Percentiles rank a stretch among this genome's conserved stretches.
Evolutionary conservation across 1,140 invertebrate genomes (phyloP).

Genomic region (Pomacea maculata): DNA sequence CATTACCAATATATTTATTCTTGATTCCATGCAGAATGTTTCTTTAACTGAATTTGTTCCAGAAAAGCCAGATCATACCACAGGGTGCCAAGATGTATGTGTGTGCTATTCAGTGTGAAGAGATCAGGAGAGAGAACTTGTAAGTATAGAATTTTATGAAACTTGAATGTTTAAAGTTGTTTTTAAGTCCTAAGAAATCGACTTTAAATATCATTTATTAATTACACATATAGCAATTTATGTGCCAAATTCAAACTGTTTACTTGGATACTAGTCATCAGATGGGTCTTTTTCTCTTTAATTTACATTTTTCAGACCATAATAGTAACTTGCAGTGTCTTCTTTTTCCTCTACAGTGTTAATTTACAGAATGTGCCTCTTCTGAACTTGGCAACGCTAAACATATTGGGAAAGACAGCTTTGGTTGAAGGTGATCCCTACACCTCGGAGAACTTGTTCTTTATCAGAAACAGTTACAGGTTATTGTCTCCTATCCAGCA

Average conservation of each 20-base stretch:
- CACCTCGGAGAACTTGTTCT: slow-evolving; percentile 75
- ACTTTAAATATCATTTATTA: too few relatives aligned
- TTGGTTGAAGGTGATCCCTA: slow-evolving; percentile 68
- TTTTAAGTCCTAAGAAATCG: neutral
- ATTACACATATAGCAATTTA: neutral
- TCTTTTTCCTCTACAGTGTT: slow-evolving; percentile 30
- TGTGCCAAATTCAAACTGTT: neutral
- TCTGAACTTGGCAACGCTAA: slow-evolving; percentile 37
- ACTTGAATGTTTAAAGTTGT: neutral
- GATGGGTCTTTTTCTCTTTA: neutral
- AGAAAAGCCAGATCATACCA: slow-evolving; percentile 71
- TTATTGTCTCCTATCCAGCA: slow-evolving; percentile 71
- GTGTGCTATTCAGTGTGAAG: slow-evolving; percentile 69
- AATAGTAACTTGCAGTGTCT: slow-evolving; percentile 58
- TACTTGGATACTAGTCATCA: neutral
- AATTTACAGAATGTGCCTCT: slow-evolving; percentile 10
- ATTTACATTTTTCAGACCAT: neutral
- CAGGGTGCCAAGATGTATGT: slow-evolving; percentile 73
- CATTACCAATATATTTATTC: neutral
- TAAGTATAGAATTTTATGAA: slow-evolving; percentile 21
- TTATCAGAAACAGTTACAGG: slow-evolving; percentile 67
- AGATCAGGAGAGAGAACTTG: slow-evolving; percentile 63
- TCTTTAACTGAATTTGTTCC: slow-evolving; percentile 10
- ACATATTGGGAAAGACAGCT: slow-evolving; percentile 41
- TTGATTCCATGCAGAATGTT: neutral